Evolutionary conservation across 2,888 invertebrate genomes (phyloP).

Genomic region (Drosophila colorata): DNA sequence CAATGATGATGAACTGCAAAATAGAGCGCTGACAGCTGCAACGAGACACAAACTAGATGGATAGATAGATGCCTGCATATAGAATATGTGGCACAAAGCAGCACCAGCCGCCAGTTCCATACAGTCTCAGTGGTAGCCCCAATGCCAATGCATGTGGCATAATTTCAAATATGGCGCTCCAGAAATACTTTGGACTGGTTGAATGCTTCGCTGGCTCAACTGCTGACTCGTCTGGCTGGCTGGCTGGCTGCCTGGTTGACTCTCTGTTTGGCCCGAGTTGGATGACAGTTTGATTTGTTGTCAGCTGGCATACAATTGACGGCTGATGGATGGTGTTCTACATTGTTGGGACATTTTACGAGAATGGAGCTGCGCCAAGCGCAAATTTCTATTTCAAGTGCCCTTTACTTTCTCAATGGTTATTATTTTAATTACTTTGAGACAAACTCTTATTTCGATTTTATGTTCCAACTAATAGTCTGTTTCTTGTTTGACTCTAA

Average conservation of each 20-base stretch:
- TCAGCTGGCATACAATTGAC: conserved; percentile 80
- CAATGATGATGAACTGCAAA: conserved; percentile 81
- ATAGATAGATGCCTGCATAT: conserved; percentile 51
- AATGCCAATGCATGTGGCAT: conserved; percentile 67
- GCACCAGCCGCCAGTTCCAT: conserved; percentile 3
- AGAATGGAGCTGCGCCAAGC: conserved; percentile 32
- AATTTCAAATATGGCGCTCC: conserved; percentile 78
- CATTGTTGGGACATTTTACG: conserved; percentile 74
- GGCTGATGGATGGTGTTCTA: conserved; percentile 79
- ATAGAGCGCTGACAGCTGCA: conserved; percentile 80
- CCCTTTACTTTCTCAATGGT: conserved; percentile 32
- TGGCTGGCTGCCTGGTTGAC: conserved; percentile 29
- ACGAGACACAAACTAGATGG: conserved; percentile 70
- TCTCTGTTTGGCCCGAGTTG: conserved; percentile 32
- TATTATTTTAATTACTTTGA: conserved; percentile 59
- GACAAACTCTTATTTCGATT: conserved; percentile 23
- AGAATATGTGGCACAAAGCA: conserved; percentile 53
- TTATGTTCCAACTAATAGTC: background rate
- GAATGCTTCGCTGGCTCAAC: conserved; percentile 62
- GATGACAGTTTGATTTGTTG: conserved; percentile 80
- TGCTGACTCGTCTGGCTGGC: conserved; percentile 38
- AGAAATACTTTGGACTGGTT: conserved; percentile 75
- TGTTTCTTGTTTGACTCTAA: background rate
- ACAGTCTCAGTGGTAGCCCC: conserved; percentile 28
- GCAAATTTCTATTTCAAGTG: conserved; percentile 29